phyloP scores from a whole-genome alignment of 2,888 invertebrate species.

The Rhagium mordax region DNA sequence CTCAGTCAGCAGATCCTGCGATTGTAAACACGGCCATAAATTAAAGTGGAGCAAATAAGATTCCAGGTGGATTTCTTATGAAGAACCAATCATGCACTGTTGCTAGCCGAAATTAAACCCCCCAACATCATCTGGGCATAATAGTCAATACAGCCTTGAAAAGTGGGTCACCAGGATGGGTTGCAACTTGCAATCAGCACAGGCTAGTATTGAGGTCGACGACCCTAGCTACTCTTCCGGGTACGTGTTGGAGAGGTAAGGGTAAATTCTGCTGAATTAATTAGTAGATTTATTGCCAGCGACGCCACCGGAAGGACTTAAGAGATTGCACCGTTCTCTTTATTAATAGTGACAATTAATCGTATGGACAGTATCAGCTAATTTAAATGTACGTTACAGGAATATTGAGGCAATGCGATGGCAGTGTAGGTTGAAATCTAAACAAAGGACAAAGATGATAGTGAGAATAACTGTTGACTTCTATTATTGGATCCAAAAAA shows the following conservation, averaged over 20 bases:
- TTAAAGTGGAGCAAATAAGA: background rate
- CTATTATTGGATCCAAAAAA: too few relatives aligned
- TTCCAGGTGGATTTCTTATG: conserved; percentile 10
- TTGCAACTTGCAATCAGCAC: conserved; percentile 54
- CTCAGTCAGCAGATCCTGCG: background rate
- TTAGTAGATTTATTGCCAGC: background rate
- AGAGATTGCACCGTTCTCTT: too few relatives aligned
- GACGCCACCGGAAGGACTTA: background rate
- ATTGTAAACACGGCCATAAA: conserved; percentile 17
- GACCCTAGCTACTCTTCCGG: conserved; percentile 60
- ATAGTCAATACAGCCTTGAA: conserved; percentile 68
- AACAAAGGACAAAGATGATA: too few relatives aligned
- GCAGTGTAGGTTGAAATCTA: too few relatives aligned
- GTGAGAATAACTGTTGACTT: too few relatives aligned
- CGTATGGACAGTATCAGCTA: background rate
- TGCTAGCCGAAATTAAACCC: conserved; percentile 32
- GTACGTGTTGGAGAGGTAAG: conserved; percentile 7
- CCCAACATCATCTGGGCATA: conserved; percentile 36
- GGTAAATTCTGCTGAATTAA: conserved; percentile 20
- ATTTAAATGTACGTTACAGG: too few relatives aligned
- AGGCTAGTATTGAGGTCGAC: conserved; percentile 58
- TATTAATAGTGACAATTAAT: background rate
- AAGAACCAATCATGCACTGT: conserved; percentile 27
- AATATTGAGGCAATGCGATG: too few relatives aligned
- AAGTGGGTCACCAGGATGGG: conserved; percentile 66